phyloP scores from a whole-genome alignment of 2,113 vertebrate genomes.

The Muscicapa adusta region DNA sequence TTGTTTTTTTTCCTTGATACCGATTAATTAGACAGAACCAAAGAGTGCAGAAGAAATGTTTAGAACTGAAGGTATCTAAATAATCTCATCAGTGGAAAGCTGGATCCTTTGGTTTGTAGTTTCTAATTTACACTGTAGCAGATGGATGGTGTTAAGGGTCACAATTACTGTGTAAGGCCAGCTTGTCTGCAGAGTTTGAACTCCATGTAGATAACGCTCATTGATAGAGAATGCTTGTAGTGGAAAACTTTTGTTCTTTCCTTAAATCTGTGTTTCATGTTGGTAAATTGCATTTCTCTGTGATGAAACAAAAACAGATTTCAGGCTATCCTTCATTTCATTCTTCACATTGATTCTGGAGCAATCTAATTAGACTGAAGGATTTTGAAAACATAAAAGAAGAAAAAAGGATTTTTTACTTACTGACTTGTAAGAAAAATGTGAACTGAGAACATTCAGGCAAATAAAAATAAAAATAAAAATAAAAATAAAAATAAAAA shows the following conservation, averaged over 20 bases:
- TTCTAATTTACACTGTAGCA: constrained; percentile 45
- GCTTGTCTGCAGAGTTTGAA: not conserved
- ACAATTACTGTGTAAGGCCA: constrained; percentile 12
- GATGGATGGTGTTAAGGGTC: constrained; percentile 52
- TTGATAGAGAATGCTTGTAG: not conserved
- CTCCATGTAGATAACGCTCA: not conserved
- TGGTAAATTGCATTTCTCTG: not conserved
- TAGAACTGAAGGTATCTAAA: constrained; percentile 22
- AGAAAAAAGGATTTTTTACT: not conserved
- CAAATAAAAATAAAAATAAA: not conserved
- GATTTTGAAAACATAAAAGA: not conserved
- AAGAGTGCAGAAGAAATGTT: not conserved
- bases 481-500: not conserved
- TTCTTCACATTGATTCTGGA: not conserved
- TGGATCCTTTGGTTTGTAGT: not conserved
- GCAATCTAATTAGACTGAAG: constrained; percentile 25
- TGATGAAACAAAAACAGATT: constrained; percentile 19
- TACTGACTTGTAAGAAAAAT: not conserved
- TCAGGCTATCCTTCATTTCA: not conserved
- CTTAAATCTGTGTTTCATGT: not conserved
- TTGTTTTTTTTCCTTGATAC: not conserved
- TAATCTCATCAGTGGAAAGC: not conserved
- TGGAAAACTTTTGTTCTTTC: constrained; percentile 34
- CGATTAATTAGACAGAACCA: constrained; percentile 4
- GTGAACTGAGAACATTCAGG: not conserved